Evolutionary conservation across 2,797 vertebrate genomes (phyloP).

Genomic region (Manis javanica): DNA sequence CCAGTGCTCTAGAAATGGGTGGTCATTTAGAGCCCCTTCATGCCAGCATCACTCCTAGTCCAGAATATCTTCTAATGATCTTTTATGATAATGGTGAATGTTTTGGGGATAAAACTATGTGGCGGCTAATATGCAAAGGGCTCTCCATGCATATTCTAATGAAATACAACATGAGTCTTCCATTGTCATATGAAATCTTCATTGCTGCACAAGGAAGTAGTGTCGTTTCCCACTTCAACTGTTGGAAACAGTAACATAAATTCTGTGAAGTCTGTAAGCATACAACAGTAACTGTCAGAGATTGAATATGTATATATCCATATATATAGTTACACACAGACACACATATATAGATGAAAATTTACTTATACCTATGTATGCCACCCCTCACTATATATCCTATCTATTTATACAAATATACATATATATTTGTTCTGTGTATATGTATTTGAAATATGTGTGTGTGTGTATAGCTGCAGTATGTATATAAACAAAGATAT

Average conservation of each 20-base stretch:
- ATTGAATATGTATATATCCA: too few species aligned
- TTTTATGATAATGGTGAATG: neutral
- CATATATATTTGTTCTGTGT: too few species aligned
- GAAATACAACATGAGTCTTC: neutral
- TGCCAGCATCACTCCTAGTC: neutral
- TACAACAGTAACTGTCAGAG: too few species aligned
- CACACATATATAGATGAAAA: neutral
- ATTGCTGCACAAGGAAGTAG: neutral
- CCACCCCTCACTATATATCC: too few species aligned
- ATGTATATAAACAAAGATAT: too few species aligned
- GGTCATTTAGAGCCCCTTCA: too few species aligned
- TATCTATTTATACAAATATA: too few species aligned
- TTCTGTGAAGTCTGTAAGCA: neutral
- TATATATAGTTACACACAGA: neutral
- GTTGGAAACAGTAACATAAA: neutral
- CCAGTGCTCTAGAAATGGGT: neutral
- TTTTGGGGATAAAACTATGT: too few species aligned
- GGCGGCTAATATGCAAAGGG: neutral
- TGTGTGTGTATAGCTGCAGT: too few species aligned
- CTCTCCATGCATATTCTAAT: neutral
- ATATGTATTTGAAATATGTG: too few species aligned
- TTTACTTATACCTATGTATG: too few species aligned
- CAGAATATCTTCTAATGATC: neutral
- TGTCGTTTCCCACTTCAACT: neutral
- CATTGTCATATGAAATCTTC: neutral